phyloP scores from a whole-genome alignment of 1,140 invertebrate genomes.

The Megathymus violae region DNA sequence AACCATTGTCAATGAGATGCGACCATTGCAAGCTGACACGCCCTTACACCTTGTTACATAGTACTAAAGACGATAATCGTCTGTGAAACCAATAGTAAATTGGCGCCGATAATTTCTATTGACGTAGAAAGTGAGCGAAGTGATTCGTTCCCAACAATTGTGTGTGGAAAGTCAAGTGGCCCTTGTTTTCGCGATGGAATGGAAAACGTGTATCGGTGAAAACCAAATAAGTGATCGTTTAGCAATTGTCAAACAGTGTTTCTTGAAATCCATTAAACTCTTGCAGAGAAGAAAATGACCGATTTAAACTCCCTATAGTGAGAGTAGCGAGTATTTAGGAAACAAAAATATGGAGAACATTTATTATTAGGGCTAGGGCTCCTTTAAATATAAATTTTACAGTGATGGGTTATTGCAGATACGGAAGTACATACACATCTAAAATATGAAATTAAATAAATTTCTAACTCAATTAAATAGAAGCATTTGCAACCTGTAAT shows the following conservation, averaged over 20 bases:
- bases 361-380: too few species aligned
- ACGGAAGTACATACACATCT: too few species aligned
- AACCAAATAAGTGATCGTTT: constrained; percentile 34
- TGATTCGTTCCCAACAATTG: constrained; percentile 58
- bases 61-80: constrained; percentile 40
- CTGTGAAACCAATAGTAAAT: constrained; percentile 9
- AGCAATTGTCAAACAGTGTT: constrained; percentile 28
- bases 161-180: constrained; percentile 64
- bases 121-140: constrained; percentile 65
- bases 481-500: too few species aligned
- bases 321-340: neutral
- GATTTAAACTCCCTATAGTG: neutral
- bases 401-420: too few species aligned
- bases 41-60: constrained; percentile 27
- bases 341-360: too few species aligned
- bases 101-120: constrained; percentile 63
- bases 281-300: constrained; percentile 1
- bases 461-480: too few species aligned
- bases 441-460: too few species aligned
- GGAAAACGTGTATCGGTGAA: constrained; percentile 63
- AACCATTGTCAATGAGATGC: constrained; percentile 51
- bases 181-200: constrained; percentile 43
- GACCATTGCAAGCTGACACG: constrained; percentile 34
- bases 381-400: too few species aligned
- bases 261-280: constrained; percentile 13